These are phyloP conservation scores for Cheumatopsyche charites DNA, from an alignment of 1,140 invertebrate species.

Conservation along the genomic window DNA sequence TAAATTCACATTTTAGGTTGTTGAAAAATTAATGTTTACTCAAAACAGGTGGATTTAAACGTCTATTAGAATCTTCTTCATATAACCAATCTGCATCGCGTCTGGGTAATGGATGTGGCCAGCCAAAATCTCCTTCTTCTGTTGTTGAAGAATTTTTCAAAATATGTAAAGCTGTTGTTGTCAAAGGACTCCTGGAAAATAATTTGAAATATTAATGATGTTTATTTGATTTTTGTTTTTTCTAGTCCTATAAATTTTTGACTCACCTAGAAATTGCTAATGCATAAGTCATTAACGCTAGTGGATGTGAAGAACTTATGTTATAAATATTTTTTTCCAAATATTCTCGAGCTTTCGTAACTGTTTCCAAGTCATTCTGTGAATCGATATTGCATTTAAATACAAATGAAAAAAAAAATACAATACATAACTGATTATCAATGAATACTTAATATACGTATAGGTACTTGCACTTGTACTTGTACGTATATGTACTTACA, in stretches of 20 bases:
- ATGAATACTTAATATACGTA: constrained; percentile 50
- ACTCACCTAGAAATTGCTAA: constrained; percentile 61
- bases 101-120: constrained; percentile 61
- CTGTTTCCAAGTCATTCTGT: constrained; percentile 59
- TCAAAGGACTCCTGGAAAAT: constrained; percentile 59
- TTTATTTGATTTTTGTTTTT: too few relatives aligned
- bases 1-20: not conserved
- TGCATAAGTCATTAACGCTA: constrained; percentile 64
- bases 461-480: constrained; percentile 44
- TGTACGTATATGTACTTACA: constrained; percentile 51
- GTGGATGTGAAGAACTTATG: constrained; percentile 61
- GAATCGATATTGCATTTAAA: too few relatives aligned
- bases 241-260: not conserved
- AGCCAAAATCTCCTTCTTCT: constrained; percentile 69
- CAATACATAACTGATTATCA: not conserved
- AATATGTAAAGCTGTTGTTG: constrained; percentile 62
- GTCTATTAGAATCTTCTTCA: constrained; percentile 61
- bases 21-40: constrained; percentile 40
- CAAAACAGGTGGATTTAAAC: constrained; percentile 53
- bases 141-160: constrained; percentile 66
- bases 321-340: constrained; percentile 64
- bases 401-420: constrained; percentile 26
- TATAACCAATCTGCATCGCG: constrained; percentile 66
- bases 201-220: too few relatives aligned
- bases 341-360: constrained; percentile 61